Conservation (phyloP, 1,140 invertebrate genomes). For the Drosophila funebris region DNA sequence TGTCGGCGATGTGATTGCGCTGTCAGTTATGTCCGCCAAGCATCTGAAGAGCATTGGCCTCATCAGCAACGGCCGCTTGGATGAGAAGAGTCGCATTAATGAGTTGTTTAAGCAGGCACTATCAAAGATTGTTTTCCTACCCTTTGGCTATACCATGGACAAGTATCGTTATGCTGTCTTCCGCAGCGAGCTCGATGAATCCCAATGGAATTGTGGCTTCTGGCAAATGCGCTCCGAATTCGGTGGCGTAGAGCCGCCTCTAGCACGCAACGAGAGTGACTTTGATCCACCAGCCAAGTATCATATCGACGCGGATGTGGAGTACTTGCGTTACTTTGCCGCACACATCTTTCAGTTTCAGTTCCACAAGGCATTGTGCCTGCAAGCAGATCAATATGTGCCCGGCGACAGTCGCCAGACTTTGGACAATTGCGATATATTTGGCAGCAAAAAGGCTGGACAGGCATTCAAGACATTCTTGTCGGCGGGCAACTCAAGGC, state of each 20-base stretch:
- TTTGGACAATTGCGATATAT: constrained; percentile 87
- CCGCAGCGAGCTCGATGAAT: constrained; percentile 83
- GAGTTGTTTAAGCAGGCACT: constrained; percentile 84
- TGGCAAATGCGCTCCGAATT: constrained; percentile 85
- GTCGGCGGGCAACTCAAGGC: constrained; percentile 84
- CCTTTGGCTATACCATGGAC: constrained; percentile 85
- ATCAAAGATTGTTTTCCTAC: constrained; percentile 87
- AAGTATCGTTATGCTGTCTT: constrained; percentile 86
- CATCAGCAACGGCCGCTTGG: constrained; percentile 52
- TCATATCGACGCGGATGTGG: constrained; percentile 86
- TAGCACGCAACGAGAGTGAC: constrained; percentile 84
- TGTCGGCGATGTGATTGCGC: constrained; percentile 88
- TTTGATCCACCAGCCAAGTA: constrained; percentile 88
- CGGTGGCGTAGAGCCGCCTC: constrained; percentile 86
- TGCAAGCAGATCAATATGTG: constrained; percentile 85
- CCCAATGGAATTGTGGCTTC: constrained; percentile 86
- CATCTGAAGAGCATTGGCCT: constrained; percentile 86
- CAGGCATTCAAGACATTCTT: constrained; percentile 60
- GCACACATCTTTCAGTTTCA: constrained; percentile 87
- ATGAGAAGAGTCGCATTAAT: constrained; percentile 78
- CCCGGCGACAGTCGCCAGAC: constrained; percentile 81
- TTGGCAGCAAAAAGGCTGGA: constrained; percentile 84
- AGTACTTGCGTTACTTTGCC: constrained; percentile 87
- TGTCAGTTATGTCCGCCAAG: constrained; percentile 86
- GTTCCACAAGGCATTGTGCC: constrained; percentile 87